Evolutionary conservation across 2,888 invertebrate genomes (phyloP), one percentile per base, ranked within the genome.

Genomic region (Endotricha flammealis): DNA sequence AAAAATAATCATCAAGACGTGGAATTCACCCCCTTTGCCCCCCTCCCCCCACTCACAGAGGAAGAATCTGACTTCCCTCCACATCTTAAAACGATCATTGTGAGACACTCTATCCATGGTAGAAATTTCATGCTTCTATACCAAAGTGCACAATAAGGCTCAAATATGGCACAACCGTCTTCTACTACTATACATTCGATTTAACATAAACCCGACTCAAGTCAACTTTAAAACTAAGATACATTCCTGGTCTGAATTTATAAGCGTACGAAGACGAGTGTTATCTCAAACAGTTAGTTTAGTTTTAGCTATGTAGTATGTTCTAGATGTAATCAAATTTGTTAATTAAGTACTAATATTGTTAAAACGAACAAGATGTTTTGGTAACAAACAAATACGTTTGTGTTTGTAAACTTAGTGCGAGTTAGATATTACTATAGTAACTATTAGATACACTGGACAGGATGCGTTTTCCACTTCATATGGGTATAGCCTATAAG

Each of bases 151-250:
- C n/a, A n/a, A n/a, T n/a, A n/a, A n/a, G n/a, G n/a, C n/a, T n/a
- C n/a, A n/a, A n/a, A n/a, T n/a, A n/a, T n/a, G n/a, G n/a, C n/a
- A n/a, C n/a, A n/a, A n/a, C n/a, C n/a, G n/a, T n/a, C n/a, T n/a
- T n/a, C n/a, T n/a, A n/a, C n/a, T n/a, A 49, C 60, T 64, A 69
- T 63, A 61, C 57, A 57, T 50, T 44, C 46, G 44, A 48, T 49
- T 55, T 50, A 52, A 54, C 42, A 38, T 36, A 53, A 51, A 49
- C 25, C 28, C 46, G 32, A 46, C 33, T 47, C 36, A 45, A 41
- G 38, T 41, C 34, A 37, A 38, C 32, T 30, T 29, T 29, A 39
- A 20, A 33, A 30, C 35, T 36, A 28, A 35, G 38, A 17, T 45
- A 39, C 34, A 31, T 37, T 17, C 3, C n/a, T 22, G 33, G 31